phyloP scores from a whole-genome alignment of 2,113 vertebrate species.

The Alligator mississippiensis region DNA sequence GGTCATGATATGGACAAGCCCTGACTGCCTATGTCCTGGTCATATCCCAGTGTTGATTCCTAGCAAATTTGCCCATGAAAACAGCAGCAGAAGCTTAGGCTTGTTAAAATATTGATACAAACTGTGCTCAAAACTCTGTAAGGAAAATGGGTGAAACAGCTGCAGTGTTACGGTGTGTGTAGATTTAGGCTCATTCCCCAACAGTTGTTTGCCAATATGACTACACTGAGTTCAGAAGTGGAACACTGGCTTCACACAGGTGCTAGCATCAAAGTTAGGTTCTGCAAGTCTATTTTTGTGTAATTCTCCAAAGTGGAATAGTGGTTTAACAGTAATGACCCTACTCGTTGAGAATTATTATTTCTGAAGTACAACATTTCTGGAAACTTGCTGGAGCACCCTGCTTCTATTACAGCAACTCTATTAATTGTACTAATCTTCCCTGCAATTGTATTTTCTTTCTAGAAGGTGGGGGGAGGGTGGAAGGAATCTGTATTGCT shows the following conservation, averaged over 20 bases:
- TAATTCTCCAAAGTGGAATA: too few relatives aligned
- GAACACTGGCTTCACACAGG: neutral
- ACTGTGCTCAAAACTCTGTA: neutral
- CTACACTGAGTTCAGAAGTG: neutral
- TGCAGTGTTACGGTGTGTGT: rapidly evolving
- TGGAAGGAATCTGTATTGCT: neutral
- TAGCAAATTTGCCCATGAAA: neutral
- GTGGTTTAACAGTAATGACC: too few relatives aligned
- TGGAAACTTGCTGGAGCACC: neutral
- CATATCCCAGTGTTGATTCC: too few relatives aligned
- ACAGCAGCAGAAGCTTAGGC: neutral
- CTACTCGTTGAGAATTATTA: neutral
- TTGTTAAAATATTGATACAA: neutral
- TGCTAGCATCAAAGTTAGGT: neutral
- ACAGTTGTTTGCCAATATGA: neutral
- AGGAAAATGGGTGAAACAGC: neutral
- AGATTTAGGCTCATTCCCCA: neutral
- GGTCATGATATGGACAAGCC: too few relatives aligned
- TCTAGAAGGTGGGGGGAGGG: neutral
- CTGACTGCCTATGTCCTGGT: too few relatives aligned
- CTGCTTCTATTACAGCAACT: neutral
- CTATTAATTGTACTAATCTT: neutral
- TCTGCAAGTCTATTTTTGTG: neutral
- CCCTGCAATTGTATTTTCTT: neutral
- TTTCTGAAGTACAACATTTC: neutral